phyloP scores from a whole-genome alignment of 1,140 invertebrate genomes.

The Himalopsyche phryganea region DNA sequence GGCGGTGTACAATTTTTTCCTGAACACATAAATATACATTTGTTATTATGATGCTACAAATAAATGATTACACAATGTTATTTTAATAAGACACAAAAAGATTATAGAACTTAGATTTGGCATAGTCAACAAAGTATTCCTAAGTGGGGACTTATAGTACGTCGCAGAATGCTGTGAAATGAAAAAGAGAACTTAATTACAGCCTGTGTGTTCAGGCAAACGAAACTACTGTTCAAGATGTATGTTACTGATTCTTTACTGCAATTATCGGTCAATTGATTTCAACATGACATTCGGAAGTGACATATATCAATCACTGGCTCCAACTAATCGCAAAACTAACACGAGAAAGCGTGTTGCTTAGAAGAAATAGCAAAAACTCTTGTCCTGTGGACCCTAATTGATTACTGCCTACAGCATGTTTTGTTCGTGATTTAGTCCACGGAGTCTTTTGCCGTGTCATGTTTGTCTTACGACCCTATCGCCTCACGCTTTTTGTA shows the following conservation, averaged over 20 bases:
- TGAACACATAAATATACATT: too few species aligned
- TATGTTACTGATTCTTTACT: neutral
- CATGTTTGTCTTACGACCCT: slow-evolving; percentile 2
- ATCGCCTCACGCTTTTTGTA: too few species aligned
- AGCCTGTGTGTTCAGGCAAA: too few species aligned
- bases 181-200: too few species aligned
- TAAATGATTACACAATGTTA: too few species aligned
- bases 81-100: too few species aligned
- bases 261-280: slow-evolving; percentile 26
- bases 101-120: too few species aligned
- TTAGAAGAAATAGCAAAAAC: slow-evolving; percentile 27
- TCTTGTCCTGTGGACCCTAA: slow-evolving; percentile 20
- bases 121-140: too few species aligned
- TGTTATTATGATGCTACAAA: too few species aligned
- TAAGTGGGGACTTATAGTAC: too few species aligned
- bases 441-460: slow-evolving; percentile 17
- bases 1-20: too few species aligned
- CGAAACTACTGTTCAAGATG: neutral
- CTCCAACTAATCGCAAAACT: slow-evolving; percentile 18
- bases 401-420: slow-evolving; percentile 28
- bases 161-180: too few species aligned
- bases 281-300: slow-evolving; percentile 23
- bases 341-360: slow-evolving; percentile 19
- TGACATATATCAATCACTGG: slow-evolving; percentile 26
- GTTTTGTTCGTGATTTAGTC: slow-evolving; percentile 29